Base-by-base conservation (phyloP, 2,113 vertebrate genomes). In the Echinops telfairi region DNA sequence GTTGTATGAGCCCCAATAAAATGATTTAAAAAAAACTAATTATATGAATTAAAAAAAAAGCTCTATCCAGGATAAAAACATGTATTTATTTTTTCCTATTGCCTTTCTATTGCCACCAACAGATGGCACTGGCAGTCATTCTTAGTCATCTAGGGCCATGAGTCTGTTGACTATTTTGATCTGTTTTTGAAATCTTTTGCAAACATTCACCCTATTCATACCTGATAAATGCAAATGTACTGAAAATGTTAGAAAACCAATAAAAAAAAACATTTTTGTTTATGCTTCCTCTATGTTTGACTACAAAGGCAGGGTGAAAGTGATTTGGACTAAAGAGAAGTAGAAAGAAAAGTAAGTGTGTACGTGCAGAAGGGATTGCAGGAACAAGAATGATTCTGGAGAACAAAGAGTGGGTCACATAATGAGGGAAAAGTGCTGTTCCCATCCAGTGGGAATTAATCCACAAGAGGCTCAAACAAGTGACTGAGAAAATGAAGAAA, bases 91-190 rank as follows among this genome's bases (percentile, higher is more conserved):
- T 53, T 53, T 14, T 53, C 47, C 47, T 53, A 53, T 53, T 53
- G 47, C 68, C 62, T 91, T 84, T 79, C 71, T 93, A 25, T 91
- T 64, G 17, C 27, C 36, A 83, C 95, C 94, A 90, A 68, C 29
- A 95, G 93, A 87, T 93, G 93, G 85, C 93, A 85, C 64, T 57
- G 82, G 33, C 38, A 79, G 22, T 86, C n/a, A 64, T 19, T 27
- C 29, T 68, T 38, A 77, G 10, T 81, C 9, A 33, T 66, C 85
- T 29, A 53, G 38, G n/a, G 1, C 14, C 23, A 33, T 36, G 60
- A 29, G 81, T 76, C 70, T 68, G 25, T 40, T 93, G 19, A 17
- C 25, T 62, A 6, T 68, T 89, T 79, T 64, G 43, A 33, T 40
- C 62, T 22, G 43, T 86, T 92, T 83, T 81, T 27, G 12, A 85